Evolutionary conservation across 2,113 vertebrate genomes (phyloP).

Genomic region (Salvelinus sp.): DNA sequence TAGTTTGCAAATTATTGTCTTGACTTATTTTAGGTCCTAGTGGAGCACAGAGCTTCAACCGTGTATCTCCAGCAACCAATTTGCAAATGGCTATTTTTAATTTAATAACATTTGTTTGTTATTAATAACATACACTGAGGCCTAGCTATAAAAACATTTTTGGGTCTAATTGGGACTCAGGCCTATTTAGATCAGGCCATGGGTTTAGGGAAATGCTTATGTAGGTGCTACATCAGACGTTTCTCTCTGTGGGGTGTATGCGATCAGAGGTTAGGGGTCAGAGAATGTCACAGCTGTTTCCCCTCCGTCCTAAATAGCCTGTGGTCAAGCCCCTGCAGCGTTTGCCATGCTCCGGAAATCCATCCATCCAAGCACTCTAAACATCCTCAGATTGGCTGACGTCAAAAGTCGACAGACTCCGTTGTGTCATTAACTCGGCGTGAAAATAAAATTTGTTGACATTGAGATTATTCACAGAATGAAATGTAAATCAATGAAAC

Average conservation of each 20-base stretch:
- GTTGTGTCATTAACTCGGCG: neutral
- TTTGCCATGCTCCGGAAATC: slow-evolving; percentile 51
- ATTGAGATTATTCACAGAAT: neutral
- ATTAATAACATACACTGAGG: too few relatives aligned
- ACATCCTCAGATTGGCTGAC: slow-evolving; percentile 25
- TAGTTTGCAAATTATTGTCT: too few relatives aligned
- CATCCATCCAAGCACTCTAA: slow-evolving; percentile 21
- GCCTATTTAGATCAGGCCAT: too few relatives aligned
- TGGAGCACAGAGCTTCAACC: too few relatives aligned
- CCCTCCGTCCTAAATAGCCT: slow-evolving; percentile 35
- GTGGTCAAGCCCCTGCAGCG: slow-evolving; percentile 40
- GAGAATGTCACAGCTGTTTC: slow-evolving; percentile 65
- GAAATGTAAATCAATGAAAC: too few relatives aligned
- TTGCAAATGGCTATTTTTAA: too few relatives aligned
- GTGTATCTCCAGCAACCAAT: too few relatives aligned
- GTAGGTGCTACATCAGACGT: slow-evolving; percentile 48
- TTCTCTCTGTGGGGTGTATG: slow-evolving; percentile 37
- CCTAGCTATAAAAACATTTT: too few relatives aligned
- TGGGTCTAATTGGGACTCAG: too few relatives aligned
- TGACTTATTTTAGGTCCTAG: too few relatives aligned
- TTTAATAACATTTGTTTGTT: too few relatives aligned
- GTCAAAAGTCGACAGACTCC: neutral
- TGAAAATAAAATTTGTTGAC: neutral
- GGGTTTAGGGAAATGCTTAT: slow-evolving; percentile 28
- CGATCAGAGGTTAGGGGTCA: slow-evolving; percentile 54